Evolutionary conservation across 1,140 invertebrate genomes (phyloP).

Genomic region (Camponotus floridanus): DNA sequence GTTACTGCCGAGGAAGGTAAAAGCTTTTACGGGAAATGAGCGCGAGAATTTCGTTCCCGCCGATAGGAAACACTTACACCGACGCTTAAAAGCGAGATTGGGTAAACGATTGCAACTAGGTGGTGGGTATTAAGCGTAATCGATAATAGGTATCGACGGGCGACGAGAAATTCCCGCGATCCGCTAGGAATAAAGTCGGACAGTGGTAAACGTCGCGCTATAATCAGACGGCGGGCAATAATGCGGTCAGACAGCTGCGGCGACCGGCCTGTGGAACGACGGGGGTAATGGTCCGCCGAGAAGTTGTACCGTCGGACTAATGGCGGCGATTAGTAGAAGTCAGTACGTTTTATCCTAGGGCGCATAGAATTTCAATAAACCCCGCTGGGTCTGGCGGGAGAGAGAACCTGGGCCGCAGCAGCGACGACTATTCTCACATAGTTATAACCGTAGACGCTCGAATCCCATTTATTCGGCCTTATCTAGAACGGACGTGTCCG

Average conservation of each 20-base stretch:
- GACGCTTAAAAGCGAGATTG: constrained; percentile 41
- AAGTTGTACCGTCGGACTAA: constrained; percentile 64
- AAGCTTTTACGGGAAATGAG: constrained; percentile 62
- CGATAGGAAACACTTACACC: constrained; percentile 27
- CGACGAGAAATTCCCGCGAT: constrained; percentile 37
- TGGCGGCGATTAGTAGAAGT: constrained; percentile 68
- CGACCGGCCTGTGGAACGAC: constrained; percentile 28
- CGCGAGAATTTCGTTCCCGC: constrained; percentile 31
- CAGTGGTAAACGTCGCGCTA: constrained; percentile 59
- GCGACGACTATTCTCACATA: constrained; percentile 58
- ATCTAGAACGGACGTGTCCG: constrained; percentile 66
- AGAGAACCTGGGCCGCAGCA: constrained; percentile 1
- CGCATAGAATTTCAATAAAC: constrained; percentile 69
- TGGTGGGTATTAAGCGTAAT: constrained; percentile 50
- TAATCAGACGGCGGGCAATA: constrained; percentile 34
- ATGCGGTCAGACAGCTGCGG: not conserved
- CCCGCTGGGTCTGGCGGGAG: not conserved
- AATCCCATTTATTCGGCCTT: constrained; percentile 66
- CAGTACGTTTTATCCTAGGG: constrained; percentile 58
- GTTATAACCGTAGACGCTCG: constrained; percentile 59
- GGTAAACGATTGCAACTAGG: constrained; percentile 13
- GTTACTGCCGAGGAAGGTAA: constrained; percentile 42
- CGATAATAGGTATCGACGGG: constrained; percentile 56
- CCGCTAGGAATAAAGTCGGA: constrained; percentile 47
- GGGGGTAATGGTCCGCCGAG: constrained; percentile 49